Evolutionary conservation across 2,888 invertebrate species (phyloP).

Genomic region (Halictus ligatus): DNA sequence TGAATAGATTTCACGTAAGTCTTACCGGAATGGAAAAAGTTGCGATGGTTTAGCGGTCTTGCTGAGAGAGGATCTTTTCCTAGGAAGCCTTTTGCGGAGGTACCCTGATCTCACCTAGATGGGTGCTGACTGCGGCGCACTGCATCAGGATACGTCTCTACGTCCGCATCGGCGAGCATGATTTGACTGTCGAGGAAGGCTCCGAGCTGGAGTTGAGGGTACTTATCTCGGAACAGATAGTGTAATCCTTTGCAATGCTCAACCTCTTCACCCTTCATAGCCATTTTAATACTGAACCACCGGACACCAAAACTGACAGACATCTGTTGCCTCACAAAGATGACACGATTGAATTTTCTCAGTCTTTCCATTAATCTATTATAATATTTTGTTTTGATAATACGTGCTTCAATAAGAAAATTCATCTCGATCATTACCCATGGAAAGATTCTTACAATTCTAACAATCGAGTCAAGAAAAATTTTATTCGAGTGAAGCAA

Average conservation of each 20-base stretch:
- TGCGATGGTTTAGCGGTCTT: neutral
- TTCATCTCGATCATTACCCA: neutral
- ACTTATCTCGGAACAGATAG: neutral
- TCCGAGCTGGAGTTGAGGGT: constrained; percentile 92
- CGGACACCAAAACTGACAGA: too few relatives aligned
- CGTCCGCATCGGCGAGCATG: constrained; percentile 94
- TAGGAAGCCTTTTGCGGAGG: constrained; percentile 96
- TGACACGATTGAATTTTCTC: too few relatives aligned
- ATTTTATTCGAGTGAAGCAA: too few relatives aligned
- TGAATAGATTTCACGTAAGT: constrained; percentile 92
- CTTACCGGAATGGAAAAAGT: neutral
- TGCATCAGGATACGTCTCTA: constrained; percentile 92
- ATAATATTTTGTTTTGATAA: neutral
- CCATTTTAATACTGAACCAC: neutral
- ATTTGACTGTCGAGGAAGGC: constrained; percentile 90
- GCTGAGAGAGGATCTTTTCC: constrained; percentile 18
- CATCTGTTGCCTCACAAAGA: too few relatives aligned
- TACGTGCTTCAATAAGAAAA: neutral
- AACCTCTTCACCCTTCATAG: neutral
- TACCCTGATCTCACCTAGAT: constrained; percentile 91
- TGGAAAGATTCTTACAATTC: neutral
- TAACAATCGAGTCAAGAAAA: too few relatives aligned
- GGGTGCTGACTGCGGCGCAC: constrained; percentile 95
- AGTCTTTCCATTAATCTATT: too few relatives aligned
- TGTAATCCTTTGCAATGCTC: neutral